A percentile compares a stretch with the other conserved stretches of the same genome.
phyloP scores from a whole-genome alignment of 2,797 vertebrate genomes.

The Xenentodon cancila region DNA sequence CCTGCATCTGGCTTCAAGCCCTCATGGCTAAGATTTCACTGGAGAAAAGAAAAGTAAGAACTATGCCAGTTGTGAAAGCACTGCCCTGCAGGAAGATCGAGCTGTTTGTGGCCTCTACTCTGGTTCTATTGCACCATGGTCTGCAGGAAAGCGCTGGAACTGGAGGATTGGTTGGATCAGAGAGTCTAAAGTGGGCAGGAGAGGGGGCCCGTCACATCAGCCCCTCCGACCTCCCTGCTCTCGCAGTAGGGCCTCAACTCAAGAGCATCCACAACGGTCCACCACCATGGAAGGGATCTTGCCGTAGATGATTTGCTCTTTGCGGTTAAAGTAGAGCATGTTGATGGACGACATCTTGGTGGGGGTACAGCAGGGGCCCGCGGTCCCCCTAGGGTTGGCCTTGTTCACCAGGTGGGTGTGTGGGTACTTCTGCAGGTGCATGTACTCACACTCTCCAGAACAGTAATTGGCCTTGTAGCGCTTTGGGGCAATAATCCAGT shows the following conservation, averaged over 20 bases:
- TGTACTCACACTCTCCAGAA: slow-evolving; percentile 96
- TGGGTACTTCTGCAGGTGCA: slow-evolving; percentile 95
- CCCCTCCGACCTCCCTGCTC: slow-evolving; percentile 30
- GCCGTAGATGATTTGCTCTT: slow-evolving; percentile 97
- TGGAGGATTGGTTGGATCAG: slow-evolving; percentile 77
- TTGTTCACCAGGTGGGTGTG: slow-evolving; percentile 97
- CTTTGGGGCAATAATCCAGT: slow-evolving; percentile 98
- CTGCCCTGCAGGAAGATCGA: slow-evolving; percentile 59
- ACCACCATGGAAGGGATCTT: slow-evolving; percentile 98
- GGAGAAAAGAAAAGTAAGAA: slow-evolving; percentile 61
- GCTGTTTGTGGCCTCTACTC: slow-evolving; percentile 72
- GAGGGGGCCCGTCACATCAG: slow-evolving; percentile 27
- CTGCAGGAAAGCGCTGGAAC: slow-evolving; percentile 84
- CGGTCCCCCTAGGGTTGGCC: slow-evolving; percentile 91
- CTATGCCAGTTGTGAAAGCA: slow-evolving; percentile 58
- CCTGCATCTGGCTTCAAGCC: slow-evolving; percentile 63
- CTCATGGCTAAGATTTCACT: slow-evolving; percentile 62
- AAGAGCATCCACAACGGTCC: slow-evolving; percentile 96
- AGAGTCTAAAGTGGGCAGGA: slow-evolving; percentile 62
- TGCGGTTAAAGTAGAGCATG: slow-evolving; percentile 96
- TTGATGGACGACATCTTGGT: slow-evolving; percentile 99
- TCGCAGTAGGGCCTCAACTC: slow-evolving; percentile 66
- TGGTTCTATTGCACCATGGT: slow-evolving; percentile 85
- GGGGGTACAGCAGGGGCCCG: slow-evolving; percentile 95
- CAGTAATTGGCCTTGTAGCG: slow-evolving; percentile 99